Conservation (phyloP, 1,140 invertebrate genomes). For the Magallana gigas region DNA sequence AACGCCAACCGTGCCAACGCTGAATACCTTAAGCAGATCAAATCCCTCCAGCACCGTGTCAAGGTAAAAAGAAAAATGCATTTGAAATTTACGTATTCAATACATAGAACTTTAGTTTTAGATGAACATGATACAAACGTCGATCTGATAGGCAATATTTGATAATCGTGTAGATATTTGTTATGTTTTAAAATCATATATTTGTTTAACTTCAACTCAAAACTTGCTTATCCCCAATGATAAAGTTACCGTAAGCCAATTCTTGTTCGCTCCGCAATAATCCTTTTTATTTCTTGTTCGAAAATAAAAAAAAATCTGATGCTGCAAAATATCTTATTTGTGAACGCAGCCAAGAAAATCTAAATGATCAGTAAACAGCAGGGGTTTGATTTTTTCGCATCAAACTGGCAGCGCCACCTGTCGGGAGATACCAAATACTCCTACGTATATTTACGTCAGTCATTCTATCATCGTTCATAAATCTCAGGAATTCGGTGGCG, state of each 20-base stretch:
- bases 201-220: no score
- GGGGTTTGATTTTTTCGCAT: conserved; percentile 3
- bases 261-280: not conserved
- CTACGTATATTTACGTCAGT: not conserved
- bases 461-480: not conserved
- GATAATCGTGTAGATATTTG: no score
- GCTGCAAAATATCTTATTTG: not conserved
- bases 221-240: not conserved
- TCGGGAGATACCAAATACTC: not conserved
- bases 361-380: not conserved
- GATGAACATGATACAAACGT: no score
- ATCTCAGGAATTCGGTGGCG: not conserved
- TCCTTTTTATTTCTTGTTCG: not conserved
- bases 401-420: conserved; percentile 25
- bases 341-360: not conserved
- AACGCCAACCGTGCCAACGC: conserved; percentile 77
- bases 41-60: conserved; percentile 70
- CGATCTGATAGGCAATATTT: no score
- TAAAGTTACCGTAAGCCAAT: not conserved
- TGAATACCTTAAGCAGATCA: conserved; percentile 76
- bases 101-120: no score
- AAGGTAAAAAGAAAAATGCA: conserved; percentile 63
- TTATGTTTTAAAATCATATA: no score
- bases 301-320: not conserved
- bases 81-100: no score